These are phyloP conservation scores for fruit fly (Drosophila melanogaster) DNA, from an alignment of 1,140 invertebrate species.

Conservation along the genomic window DNA sequence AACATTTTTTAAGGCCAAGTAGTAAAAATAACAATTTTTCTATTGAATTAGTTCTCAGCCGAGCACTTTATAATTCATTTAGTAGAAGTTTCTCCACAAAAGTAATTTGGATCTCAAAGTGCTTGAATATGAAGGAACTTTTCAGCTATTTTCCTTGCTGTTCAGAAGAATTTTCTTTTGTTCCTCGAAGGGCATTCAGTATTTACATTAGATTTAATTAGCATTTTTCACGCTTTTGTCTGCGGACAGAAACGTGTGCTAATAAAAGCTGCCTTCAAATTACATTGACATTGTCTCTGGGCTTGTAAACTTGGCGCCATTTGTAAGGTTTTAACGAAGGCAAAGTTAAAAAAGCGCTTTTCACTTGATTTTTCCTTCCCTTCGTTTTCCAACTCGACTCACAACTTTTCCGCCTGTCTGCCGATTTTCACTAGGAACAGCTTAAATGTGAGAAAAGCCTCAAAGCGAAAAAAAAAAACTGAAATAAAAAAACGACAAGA, in stretches of 20 bases:
- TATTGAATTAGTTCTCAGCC: no score
- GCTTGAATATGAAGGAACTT: conserved; percentile 13
- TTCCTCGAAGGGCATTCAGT: conserved; percentile 23
- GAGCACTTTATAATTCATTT: no score
- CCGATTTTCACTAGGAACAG: conserved; percentile 30
- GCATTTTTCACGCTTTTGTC: conserved; percentile 57
- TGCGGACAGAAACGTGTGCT: conserved; percentile 28
- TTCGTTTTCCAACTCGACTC: conserved; percentile 22
- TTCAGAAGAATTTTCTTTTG: not conserved
- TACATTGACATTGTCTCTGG: conserved; percentile 43
- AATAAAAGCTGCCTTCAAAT: conserved; percentile 60
- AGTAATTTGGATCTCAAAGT: conserved; percentile 1
- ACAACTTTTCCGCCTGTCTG: conserved; percentile 25
- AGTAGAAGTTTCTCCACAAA: not conserved
- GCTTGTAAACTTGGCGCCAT: conserved; percentile 44
- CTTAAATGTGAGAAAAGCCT: conserved; percentile 25
- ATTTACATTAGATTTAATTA: conserved; percentile 73
- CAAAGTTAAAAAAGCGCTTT: conserved; percentile 49
- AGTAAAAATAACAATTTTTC: not conserved
- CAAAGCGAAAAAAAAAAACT: conserved; percentile 26
- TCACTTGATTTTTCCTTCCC: conserved; percentile 47
- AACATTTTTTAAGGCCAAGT: not conserved
- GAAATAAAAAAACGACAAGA: conserved; percentile 29
- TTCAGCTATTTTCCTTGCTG: not conserved
- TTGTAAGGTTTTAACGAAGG: conserved; percentile 56